Evolutionary conservation across 2,888 invertebrate genomes (phyloP).

Genomic region (Caenorhabditis doughertyi): DNA sequence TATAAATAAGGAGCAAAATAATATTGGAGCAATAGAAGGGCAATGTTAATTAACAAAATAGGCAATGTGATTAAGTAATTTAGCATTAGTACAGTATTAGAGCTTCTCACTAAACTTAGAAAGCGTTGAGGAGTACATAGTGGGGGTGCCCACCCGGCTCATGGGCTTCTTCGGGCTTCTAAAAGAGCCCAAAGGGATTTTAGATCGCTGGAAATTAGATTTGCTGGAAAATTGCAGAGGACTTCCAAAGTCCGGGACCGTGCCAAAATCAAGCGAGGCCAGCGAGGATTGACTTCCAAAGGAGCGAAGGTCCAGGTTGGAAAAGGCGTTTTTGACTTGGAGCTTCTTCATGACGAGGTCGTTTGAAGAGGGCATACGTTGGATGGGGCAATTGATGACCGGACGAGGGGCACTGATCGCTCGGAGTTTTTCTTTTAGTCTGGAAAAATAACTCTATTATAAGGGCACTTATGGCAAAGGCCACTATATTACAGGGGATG

Average conservation of each 20-base stretch:
- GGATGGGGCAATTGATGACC: conserved; percentile 58
- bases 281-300: conserved; percentile 72
- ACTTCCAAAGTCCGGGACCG: conserved; percentile 68
- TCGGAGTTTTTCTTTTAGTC: conserved; percentile 60
- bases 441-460: conserved; percentile 17
- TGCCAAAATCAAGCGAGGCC: conserved; percentile 69
- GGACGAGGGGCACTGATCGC: conserved; percentile 52
- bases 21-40: too few relatives aligned
- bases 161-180: conserved; percentile 64
- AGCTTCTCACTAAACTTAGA: conserved; percentile 48
- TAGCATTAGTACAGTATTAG: too few relatives aligned
- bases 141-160: conserved; percentile 55
- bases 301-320: conserved; percentile 71
- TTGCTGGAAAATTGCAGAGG: conserved; percentile 67
- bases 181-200: conserved; percentile 69
- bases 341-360: conserved; percentile 74
- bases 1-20: too few relatives aligned
- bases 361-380: conserved; percentile 68
- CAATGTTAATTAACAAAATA: too few relatives aligned
- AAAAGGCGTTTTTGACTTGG: conserved; percentile 71
- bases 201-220: conserved; percentile 62
- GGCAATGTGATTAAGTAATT: too few relatives aligned
- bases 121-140: conserved; percentile 45
- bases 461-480: too few relatives aligned
- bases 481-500: too few relatives aligned